phyloP scores from a whole-genome alignment of 2,113 vertebrate species.

The Donacobius atricapilla region DNA sequence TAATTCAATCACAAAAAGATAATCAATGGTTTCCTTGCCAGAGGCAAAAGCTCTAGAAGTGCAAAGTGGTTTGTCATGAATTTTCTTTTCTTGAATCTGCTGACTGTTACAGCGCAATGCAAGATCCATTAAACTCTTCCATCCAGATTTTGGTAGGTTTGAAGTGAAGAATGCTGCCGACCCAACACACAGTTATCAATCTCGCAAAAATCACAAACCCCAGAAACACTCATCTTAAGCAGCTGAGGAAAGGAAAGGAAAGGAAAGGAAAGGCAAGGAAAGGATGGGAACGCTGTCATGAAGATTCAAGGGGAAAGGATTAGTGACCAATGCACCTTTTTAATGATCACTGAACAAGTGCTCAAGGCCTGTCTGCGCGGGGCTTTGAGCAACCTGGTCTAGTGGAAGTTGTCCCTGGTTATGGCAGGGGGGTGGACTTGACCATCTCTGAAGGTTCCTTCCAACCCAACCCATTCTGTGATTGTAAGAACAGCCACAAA shows the following conservation, averaged over 20 bases:
- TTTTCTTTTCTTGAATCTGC: not conserved
- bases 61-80: not conserved
- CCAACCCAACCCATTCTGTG: not conserved
- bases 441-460: not conserved
- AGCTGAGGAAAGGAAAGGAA: not conserved
- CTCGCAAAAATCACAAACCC: not conserved
- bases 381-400: not conserved
- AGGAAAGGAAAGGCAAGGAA: not conserved
- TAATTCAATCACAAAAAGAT: not conserved
- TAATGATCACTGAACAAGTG: not conserved
- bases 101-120: not conserved
- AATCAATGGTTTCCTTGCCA: not conserved
- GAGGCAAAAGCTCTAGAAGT: not conserved
- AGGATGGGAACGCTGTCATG: not conserved
- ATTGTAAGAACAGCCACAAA: not conserved
- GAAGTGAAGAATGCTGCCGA: not conserved
- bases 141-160: not conserved
- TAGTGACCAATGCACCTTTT: not conserved
- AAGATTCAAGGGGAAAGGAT: not conserved
- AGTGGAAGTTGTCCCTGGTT: not conserved
- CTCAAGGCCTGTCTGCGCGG: not conserved
- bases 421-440: accelerated
- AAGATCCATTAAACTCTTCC: not conserved
- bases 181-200: not conserved
- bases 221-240: not conserved